phyloP scores from a whole-genome alignment of 2,888 invertebrate genomes.

The Himalopsyche japonica region DNA sequence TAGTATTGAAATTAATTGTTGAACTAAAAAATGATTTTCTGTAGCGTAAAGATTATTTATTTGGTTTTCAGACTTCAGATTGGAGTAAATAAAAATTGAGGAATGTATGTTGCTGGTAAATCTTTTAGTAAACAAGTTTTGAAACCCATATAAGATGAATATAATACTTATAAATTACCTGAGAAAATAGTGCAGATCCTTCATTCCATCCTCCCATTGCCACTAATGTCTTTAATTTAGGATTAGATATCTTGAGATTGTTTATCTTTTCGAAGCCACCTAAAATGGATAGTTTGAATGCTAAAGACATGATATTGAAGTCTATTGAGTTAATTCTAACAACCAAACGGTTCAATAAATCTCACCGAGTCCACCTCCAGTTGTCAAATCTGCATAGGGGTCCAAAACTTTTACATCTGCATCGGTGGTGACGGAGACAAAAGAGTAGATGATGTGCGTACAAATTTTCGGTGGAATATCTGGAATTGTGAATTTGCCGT shows the following conservation, averaged over 20 bases:
- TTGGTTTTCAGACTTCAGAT: too few species aligned
- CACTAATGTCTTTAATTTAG: slow-evolving; percentile 51
- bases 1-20: too few species aligned
- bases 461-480: slow-evolving; percentile 49
- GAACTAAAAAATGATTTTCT: too few species aligned
- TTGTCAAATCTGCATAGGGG: slow-evolving; percentile 64
- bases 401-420: slow-evolving; percentile 63
- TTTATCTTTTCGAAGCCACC: slow-evolving; percentile 15
- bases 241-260: slow-evolving; percentile 48
- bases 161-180: slow-evolving; percentile 28
- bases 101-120: too few species aligned
- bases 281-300: not conserved
- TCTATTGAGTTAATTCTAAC: too few species aligned
- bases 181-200: slow-evolving; percentile 54
- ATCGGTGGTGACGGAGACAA: slow-evolving; percentile 65
- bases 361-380: slow-evolving; percentile 52
- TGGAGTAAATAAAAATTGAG: too few species aligned
- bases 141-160: not conserved
- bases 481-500: slow-evolving; percentile 51
- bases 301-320: too few species aligned
- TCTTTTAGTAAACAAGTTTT: not conserved
- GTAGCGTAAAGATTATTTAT: too few species aligned
- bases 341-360: too few species aligned
- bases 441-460: slow-evolving; percentile 76
- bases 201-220: slow-evolving; percentile 65